Evolutionary conservation across 2,797 vertebrate species (phyloP), one percentile per base, ranked within the genome.

Genomic region (Anguilla obscura): DNA sequence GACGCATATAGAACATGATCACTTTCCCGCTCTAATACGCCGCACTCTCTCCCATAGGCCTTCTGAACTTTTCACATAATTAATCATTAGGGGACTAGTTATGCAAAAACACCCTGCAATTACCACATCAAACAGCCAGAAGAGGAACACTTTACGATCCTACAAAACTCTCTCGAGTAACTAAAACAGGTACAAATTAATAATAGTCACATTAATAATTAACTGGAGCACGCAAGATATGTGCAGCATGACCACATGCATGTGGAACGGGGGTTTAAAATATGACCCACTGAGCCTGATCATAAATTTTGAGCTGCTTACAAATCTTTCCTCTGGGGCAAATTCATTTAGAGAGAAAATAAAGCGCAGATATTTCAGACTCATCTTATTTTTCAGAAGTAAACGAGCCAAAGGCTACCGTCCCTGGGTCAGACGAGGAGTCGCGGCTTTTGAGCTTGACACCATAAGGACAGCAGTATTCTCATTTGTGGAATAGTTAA

Each of bases 31-130:
- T 74, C n/a, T 58, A 74, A 40, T 58, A 30, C 66, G 27, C 84
- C 45, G 27, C 84, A 80, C 63, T 74, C 27, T 24, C 12, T 92
- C 91, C 92, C 92, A 63, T 30, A 91, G 89, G 94, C 58, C 84
- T 91, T 89, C 88, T 91, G 85, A 93, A 92, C 89, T 91, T 89
- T 90, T 88, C 86, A 89, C 91, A 91, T 93, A 94, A 95, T 94
- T 92, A 93, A 93, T 93, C 90, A 66, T 91, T 88, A 85, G 91
- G 90, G 94, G 94, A 89, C 86, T 86, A 84, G 86, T 91, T 90
- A 85, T 60, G 82, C 40, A 87, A 89, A 89, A 91, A 92, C 88
- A 85, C 71, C 86, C 90, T 87, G 88, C 89, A 93, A 91, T 94
- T 93, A 93, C 86, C 87, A 92, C 86, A 74, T 86, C 88, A 94